phyloP scores from a whole-genome alignment of 2,113 vertebrate species.

The Tragelaphus strepsiceros region DNA sequence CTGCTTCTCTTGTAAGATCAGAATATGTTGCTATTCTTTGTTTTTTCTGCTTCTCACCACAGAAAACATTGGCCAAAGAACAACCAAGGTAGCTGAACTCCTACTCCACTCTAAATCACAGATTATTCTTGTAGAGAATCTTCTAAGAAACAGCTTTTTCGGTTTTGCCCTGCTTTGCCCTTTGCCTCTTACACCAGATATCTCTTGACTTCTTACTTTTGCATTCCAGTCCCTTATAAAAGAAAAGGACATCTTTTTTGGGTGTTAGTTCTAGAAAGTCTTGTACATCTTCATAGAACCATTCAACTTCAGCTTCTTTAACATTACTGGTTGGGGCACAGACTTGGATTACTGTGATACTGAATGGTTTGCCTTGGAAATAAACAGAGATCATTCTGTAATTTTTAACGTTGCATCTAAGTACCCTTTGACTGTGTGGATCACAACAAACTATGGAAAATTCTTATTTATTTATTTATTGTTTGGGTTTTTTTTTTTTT shows the following conservation, averaged over 20 bases:
- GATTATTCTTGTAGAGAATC: background rate
- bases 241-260: background rate
- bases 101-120: background rate
- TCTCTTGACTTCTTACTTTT: background rate
- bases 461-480: too few relatives aligned
- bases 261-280: background rate
- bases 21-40: background rate
- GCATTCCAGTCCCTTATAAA: background rate
- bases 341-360: background rate
- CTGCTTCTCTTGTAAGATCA: background rate
- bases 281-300: background rate
- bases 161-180: background rate
- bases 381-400: background rate
- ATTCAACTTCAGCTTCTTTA: background rate
- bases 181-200: background rate
- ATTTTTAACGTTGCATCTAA: background rate
- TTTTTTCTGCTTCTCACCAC: background rate
- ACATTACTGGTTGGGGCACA: background rate
- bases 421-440: background rate
- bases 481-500: too few relatives aligned
- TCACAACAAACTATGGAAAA: background rate
- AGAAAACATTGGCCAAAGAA: background rate
- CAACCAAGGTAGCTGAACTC: background rate
- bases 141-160: background rate
- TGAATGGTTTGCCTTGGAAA: background rate